These are phyloP conservation scores for Ancistrus triradiatus DNA, from an alignment of 2,113 vertebrate species.

Conservation along the genomic window DNA sequence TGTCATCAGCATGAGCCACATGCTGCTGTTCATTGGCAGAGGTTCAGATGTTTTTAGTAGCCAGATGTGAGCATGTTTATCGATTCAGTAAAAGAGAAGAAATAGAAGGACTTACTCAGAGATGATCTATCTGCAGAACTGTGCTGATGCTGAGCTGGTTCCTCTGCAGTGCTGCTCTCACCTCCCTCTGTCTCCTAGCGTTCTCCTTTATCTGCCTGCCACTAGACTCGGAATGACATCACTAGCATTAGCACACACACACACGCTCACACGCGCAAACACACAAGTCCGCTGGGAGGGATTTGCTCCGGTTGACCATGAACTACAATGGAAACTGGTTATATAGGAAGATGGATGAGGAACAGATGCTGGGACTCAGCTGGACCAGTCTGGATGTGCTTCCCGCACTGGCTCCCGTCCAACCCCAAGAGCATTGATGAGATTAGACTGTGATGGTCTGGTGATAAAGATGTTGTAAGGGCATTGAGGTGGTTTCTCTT, in stretches of 20 bases:
- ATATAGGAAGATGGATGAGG: conserved; percentile 8
- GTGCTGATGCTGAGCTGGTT: conserved; percentile 6
- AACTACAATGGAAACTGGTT: not conserved
- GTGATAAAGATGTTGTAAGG: too few species aligned
- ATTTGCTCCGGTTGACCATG: not conserved
- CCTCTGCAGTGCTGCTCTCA: conserved; percentile 32
- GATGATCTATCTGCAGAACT: not conserved
- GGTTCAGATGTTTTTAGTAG: conserved; percentile 35
- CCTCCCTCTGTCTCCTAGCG: conserved; percentile 14
- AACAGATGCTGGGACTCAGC: conserved; percentile 3
- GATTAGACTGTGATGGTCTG: too few species aligned
- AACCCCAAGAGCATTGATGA: too few species aligned
- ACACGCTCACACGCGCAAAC: conserved; percentile 1
- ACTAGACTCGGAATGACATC: conserved; percentile 59
- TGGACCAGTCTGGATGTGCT: conserved; percentile 3
- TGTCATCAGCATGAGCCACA: conserved; percentile 16
- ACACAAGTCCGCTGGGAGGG: conserved; percentile 1
- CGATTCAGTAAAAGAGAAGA: conserved; percentile 1
- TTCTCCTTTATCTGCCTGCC: conserved; percentile 28
- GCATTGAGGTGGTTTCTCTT: too few species aligned
- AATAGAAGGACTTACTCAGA: not conserved
- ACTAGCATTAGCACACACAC: conserved; percentile 30
- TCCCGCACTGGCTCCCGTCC: too few species aligned
- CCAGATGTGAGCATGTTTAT: not conserved
- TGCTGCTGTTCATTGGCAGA: conserved; percentile 36